Conservation (phyloP, 1,140 invertebrate species). For the Drosophila pandora region DNA sequence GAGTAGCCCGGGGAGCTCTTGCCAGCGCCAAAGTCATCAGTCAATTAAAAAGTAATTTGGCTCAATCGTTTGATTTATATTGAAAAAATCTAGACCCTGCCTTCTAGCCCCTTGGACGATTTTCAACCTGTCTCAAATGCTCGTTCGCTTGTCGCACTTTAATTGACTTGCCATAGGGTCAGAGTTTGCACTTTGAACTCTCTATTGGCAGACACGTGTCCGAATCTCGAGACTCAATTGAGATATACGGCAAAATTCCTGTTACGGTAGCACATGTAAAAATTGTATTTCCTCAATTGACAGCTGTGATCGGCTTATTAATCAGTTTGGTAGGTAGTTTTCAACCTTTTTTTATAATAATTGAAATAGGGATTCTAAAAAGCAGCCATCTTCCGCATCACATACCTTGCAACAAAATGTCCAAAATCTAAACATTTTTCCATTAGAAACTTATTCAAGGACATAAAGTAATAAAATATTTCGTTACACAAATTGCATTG, state of each 20-base stretch:
- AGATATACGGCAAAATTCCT: conserved; percentile 23
- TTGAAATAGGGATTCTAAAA: background rate
- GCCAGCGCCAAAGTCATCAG: conserved; percentile 29
- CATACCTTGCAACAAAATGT: background rate
- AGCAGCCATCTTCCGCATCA: background rate
- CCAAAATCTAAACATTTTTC: background rate
- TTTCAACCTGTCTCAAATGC: conserved; percentile 7
- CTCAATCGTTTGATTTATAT: conserved; percentile 67
- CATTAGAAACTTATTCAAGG: conserved; percentile 11
- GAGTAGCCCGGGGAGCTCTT: conserved; percentile 15
- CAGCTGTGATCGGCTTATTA: conserved; percentile 12
- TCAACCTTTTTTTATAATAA: background rate
- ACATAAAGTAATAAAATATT: conserved; percentile 27
- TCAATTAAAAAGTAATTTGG: conserved; percentile 65
- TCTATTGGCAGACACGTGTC: conserved; percentile 15
- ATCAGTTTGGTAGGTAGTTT: conserved; percentile 1
- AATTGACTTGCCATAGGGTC: conserved; percentile 62
- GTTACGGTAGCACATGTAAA: conserved; percentile 22
- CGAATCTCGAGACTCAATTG: conserved; percentile 38
- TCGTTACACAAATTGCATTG: conserved; percentile 39
- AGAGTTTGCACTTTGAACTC: conserved; percentile 50
- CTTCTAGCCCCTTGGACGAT: background rate
- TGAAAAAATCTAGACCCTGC: conserved; percentile 13
- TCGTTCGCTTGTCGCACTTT: conserved; percentile 40
- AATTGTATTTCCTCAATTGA: conserved; percentile 24